A percentile compares a stretch with the other conserved stretches of the same genome.
Conservation (phyloP, 1,140 invertebrate genomes). For the Sesamia nonagrioides region DNA sequence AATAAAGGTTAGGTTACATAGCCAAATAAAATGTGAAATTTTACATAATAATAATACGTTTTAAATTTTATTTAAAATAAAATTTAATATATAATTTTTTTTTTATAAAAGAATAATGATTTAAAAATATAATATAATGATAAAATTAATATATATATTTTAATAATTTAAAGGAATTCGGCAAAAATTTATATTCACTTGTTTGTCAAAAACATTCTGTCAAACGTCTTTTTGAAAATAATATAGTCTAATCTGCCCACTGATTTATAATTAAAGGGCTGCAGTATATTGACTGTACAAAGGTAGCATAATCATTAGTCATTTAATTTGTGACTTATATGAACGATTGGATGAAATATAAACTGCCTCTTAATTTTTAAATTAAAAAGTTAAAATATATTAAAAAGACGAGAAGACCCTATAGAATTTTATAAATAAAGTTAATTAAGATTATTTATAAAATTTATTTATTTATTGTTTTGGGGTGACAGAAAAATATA, state of each 20-base stretch:
- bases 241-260: constrained; percentile 90
- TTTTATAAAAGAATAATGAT: constrained; percentile 56
- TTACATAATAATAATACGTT: no score
- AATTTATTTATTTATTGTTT: constrained; percentile 4
- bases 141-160: no score
- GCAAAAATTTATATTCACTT: constrained; percentile 90
- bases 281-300: constrained; percentile 90
- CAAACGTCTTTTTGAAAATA: constrained; percentile 88
- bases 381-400: constrained; percentile 90
- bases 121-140: no score
- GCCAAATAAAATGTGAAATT: no score
- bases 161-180: constrained; percentile 88
- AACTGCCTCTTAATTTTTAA: constrained; percentile 85
- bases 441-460: constrained; percentile 62
- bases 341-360: constrained; percentile 88
- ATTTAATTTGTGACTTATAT: constrained; percentile 90
- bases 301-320: constrained; percentile 92
- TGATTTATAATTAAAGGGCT: constrained; percentile 89
- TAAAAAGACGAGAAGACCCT: constrained; percentile 88
- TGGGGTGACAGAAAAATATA: no score
- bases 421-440: constrained; percentile 87
- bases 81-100: constrained; percentile 66
- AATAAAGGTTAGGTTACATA: no score
- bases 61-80: constrained; percentile 87
- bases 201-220: constrained; percentile 94